Conservation (phyloP, 1,140 invertebrate genomes). For the Mercenaria mercenaria region DNA sequence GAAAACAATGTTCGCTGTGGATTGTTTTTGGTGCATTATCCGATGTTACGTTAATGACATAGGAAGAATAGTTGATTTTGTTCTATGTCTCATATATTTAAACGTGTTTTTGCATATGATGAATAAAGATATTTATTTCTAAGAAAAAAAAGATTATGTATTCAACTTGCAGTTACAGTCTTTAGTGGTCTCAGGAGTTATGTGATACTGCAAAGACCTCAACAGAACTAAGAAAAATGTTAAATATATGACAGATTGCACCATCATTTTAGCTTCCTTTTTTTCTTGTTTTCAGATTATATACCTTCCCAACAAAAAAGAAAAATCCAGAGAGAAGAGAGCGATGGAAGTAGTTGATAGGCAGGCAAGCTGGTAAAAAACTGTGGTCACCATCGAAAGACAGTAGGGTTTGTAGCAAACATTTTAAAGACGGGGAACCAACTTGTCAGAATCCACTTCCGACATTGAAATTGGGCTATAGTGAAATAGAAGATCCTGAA, state of each 20-base stretch:
- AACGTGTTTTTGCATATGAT: no score
- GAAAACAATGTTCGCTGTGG: not conserved
- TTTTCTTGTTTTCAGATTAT: slow-evolving; percentile 38
- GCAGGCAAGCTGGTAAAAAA: not conserved
- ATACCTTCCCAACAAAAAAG: slow-evolving; percentile 25
- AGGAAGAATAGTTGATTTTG: not conserved
- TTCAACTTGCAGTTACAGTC: no score
- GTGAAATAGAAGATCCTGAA: not conserved
- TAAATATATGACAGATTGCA: no score
- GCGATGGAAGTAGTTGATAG: slow-evolving; percentile 30
- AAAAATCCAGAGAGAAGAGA: not conserved
- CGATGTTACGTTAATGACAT: no score
- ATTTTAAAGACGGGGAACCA: slow-evolving; percentile 9
- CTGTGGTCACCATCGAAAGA: slow-evolving; percentile 37
- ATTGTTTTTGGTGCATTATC: no score
- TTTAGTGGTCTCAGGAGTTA: no score
- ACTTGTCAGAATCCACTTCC: not conserved
- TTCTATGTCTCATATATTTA: not conserved
- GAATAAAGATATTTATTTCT: no score
- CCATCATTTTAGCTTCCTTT: no score
- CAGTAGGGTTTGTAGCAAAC: not conserved
- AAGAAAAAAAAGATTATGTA: no score
- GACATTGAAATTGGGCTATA: not conserved
- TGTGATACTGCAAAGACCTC: no score
- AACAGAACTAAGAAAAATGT: no score